A percentile compares a stretch with the other conserved stretches of the same genome.
Conservation (phyloP, 2,888 invertebrate genomes). For the Drosophila pegasa region DNA sequence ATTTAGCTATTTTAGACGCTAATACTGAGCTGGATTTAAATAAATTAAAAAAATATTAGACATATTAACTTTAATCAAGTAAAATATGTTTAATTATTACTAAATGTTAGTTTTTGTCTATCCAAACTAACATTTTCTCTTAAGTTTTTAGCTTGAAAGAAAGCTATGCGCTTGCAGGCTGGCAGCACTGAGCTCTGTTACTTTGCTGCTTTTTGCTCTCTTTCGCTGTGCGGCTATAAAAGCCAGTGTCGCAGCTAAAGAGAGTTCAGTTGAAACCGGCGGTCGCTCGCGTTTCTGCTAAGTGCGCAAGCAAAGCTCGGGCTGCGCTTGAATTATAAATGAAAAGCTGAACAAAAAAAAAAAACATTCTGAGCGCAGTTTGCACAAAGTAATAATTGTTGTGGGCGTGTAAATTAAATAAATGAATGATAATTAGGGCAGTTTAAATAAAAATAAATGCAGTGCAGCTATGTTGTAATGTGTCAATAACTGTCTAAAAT, state of each 20-base stretch:
- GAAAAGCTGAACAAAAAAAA: conserved; percentile 58
- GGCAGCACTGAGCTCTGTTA: conserved; percentile 4
- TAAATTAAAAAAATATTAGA: not conserved
- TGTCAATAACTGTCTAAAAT: conserved; percentile 24
- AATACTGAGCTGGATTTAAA: not conserved
- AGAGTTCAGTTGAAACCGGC: conserved; percentile 70
- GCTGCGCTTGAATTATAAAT: conserved; percentile 52
- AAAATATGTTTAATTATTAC: not conserved
- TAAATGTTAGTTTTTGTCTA: not conserved
- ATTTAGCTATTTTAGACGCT: not conserved
- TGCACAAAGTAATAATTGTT: conserved; percentile 42
- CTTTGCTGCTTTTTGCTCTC: conserved; percentile 26
- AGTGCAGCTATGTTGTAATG: conserved; percentile 22
- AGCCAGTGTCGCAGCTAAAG: conserved; percentile 41
- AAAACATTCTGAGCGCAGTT: conserved; percentile 63
- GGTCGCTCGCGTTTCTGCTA: conserved; percentile 59
- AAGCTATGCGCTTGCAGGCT: not conserved
- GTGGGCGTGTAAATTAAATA: not conserved
- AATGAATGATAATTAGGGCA: not conserved
- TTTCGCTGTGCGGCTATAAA: conserved; percentile 49
- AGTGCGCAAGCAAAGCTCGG: conserved; percentile 58
- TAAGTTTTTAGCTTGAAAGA: not conserved
- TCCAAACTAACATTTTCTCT: not conserved
- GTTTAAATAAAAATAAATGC: conserved; percentile 11
- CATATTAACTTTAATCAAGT: not conserved